Conservation (phyloP, 2,888 invertebrate genomes). For the Eugnorisma glareosa region DNA sequence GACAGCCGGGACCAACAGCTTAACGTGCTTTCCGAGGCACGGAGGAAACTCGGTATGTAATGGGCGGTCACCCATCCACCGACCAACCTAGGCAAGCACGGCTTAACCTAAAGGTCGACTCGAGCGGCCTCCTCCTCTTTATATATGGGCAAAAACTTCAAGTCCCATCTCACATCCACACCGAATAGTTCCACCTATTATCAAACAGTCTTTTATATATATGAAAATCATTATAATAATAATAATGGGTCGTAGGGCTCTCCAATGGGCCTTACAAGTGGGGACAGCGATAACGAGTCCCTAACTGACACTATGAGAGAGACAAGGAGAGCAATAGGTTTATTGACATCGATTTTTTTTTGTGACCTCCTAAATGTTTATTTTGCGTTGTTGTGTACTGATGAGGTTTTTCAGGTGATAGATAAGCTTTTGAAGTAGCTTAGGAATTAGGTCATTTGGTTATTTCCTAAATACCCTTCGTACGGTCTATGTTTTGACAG, state of each 20-base stretch:
- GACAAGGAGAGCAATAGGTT: constrained; percentile 45
- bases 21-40: too few species aligned
- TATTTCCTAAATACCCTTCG: too few species aligned
- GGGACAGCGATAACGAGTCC: constrained; percentile 66
- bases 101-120: too few species aligned
- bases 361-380: constrained; percentile 40
- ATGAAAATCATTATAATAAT: constrained; percentile 60
- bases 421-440: background rate
- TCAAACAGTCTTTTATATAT: constrained; percentile 35
- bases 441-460: background rate
- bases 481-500: background rate
- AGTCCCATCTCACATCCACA: background rate
- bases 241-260: constrained; percentile 54
- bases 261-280: constrained; percentile 66
- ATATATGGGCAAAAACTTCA: background rate
- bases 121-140: background rate
- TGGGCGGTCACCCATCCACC: too few species aligned
- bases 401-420: constrained; percentile 13
- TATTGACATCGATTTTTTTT: constrained; percentile 52
- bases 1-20: too few species aligned
- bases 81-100: too few species aligned
- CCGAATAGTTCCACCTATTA: constrained; percentile 30
- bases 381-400: constrained; percentile 28
- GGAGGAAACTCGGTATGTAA: too few species aligned
- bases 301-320: constrained; percentile 32